Evolutionary conservation across 2,888 invertebrate species (phyloP), one percentile per base, ranked within the genome.

Genomic region (Macrophya alboannulata): DNA sequence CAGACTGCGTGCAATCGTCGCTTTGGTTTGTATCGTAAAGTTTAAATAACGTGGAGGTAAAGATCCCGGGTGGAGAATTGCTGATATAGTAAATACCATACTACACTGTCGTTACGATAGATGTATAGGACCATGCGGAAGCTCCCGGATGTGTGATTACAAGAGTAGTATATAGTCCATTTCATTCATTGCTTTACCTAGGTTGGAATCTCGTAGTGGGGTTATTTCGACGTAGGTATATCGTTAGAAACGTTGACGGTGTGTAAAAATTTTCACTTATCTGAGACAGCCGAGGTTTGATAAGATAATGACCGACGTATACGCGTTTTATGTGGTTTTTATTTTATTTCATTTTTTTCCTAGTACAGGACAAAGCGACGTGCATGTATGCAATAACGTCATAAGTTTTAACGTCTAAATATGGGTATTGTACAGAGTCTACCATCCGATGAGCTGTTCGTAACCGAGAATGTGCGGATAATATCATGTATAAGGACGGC

Each of bases 1-100:
- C 79, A 81, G 62, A 81, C 79, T 43, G 45, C 45, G 0, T 43
- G 45, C 45, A 1, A 62, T n/a, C 43, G 9, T 17, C 51, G 65
- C 62, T 5, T 25, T n/a, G 55, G 51, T 55, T 17, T 77, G 15
- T 40, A 62, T 81, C 62, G 59, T 81, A 62, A 81, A 81, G 62
- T 59, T n/a, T 5, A 81, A 62, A 81, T 81, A 43, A 81, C 59
- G 12, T 62, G 21, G 59, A 51, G 25, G 77, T 8, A 31, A 31
- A 51, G 21, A 51, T 31, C 62, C 37, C 40, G 59, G 43, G 21
- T 17, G 4, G 15, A 37, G 43, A 43, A 62, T 43, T 31, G 25
- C 51, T 31, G 72, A 74, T 45, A n/a, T 74, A 12, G 21, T 37
- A 43, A 12, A n/a, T n/a, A 21, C 72, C 21, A 45, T 10, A 37